A percentile compares a stretch with the other conserved stretches of the same genome.
Conservation (phyloP, 2,113 vertebrate species). For the Cyanocitta stelleri region DNA sequence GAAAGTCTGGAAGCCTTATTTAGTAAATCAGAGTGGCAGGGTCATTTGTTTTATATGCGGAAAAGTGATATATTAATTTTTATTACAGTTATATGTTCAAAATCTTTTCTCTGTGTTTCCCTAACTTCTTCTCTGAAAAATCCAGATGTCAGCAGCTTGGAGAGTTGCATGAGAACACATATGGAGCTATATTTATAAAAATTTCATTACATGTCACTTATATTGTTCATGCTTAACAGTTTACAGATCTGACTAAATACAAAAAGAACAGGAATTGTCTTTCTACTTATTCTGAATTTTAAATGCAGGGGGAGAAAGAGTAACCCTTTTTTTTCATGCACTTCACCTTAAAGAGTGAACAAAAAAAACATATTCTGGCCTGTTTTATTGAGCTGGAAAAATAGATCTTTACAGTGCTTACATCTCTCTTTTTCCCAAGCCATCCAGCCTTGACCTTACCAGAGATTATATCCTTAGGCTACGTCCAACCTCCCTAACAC, state of each 20-base stretch:
- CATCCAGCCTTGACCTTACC: slow-evolving; percentile 35
- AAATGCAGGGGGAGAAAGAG: background rate
- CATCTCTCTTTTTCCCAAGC: background rate
- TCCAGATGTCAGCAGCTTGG: background rate
- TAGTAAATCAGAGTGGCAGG: background rate
- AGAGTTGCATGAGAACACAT: fast-evolving
- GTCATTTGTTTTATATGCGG: background rate
- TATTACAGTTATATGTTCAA: background rate
- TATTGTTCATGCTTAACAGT: background rate
- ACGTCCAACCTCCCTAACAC: background rate
- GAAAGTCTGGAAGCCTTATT: background rate
- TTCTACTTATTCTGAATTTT: background rate
- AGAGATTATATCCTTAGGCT: slow-evolving; percentile 27
- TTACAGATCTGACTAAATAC: background rate
- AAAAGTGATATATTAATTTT: background rate
- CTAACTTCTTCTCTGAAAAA: background rate
- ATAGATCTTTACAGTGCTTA: background rate
- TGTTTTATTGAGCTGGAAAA: slow-evolving; percentile 10
- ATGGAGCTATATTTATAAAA: background rate
- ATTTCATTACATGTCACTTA: background rate
- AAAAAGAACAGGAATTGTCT: background rate
- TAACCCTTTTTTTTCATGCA: background rate
- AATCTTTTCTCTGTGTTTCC: background rate
- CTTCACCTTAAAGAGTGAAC: background rate
- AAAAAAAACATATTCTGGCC: background rate